These are phyloP conservation scores for Halcyon senegalensis DNA, from an alignment of 2,113 vertebrate genomes.

Conservation along the genomic window DNA sequence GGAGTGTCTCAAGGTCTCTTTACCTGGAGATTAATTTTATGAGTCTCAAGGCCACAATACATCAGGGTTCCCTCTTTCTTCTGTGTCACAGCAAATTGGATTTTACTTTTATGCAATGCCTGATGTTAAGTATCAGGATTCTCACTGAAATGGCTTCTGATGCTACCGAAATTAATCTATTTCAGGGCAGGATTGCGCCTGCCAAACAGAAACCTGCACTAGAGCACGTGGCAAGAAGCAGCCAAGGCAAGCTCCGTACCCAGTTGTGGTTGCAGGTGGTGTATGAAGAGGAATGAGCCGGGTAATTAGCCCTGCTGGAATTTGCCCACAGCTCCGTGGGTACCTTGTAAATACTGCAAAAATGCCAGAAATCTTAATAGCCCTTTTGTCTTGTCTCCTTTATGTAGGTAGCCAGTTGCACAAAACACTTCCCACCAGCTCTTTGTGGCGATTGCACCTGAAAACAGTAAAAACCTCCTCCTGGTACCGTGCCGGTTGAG, in stretches of 20 bases:
- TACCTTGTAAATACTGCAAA: conserved; percentile 28
- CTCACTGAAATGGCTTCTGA: not conserved
- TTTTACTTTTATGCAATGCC: not conserved
- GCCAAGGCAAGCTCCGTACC: not conserved
- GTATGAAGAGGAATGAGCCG: not conserved
- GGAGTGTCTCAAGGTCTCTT: not conserved
- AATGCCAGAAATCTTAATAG: not conserved
- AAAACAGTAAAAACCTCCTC: not conserved
- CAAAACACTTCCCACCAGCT: not conserved
- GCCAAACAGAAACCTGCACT: not conserved
- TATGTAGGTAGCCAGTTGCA: not conserved
- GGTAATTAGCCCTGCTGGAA: conserved; percentile 48
- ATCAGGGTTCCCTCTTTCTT: not conserved
- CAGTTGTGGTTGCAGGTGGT: conserved; percentile 32
- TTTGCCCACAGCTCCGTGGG: conserved; percentile 40
- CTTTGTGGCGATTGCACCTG: not conserved
- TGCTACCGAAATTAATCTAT: not conserved
- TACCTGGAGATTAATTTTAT: not conserved
- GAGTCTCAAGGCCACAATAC: not conserved
- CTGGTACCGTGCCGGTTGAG: not conserved
- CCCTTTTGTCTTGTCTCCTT: not conserved
- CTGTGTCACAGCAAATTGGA: not conserved
- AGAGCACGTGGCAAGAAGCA: not conserved
- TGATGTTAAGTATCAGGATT: not conserved
- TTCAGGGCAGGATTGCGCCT: not conserved